phyloP scores from a whole-genome alignment of 2,888 invertebrate genomes.

The Drosophila nr. perissopoda region DNA sequence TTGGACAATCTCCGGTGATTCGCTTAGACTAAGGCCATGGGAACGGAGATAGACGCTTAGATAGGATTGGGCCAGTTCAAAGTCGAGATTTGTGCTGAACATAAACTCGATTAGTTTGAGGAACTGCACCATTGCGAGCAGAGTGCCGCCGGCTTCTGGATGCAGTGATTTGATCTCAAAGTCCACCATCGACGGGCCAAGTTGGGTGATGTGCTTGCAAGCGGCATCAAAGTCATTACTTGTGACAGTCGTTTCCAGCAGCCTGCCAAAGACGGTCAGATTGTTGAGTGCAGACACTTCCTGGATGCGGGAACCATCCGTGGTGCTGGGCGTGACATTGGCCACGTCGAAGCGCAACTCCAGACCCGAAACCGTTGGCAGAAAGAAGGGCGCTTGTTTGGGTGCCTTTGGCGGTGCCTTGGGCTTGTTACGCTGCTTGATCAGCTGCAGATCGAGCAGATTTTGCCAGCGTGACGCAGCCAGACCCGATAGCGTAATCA shows the following conservation, averaged over 20 bases:
- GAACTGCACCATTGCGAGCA: conserved; percentile 91
- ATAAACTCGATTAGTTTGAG: conserved; percentile 90
- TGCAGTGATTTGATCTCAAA: conserved; percentile 93
- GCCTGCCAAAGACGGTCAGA: conserved; percentile 89
- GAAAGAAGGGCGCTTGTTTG: conserved; percentile 97
- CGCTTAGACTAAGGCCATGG: conserved; percentile 88
- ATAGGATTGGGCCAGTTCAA: conserved; percentile 96
- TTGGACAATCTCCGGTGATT: conserved; percentile 86
- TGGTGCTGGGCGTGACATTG: conserved; percentile 75
- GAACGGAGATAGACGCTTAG: conserved; percentile 94
- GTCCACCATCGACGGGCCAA: conserved; percentile 94
- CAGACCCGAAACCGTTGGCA: conserved; percentile 94
- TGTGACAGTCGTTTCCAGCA: conserved; percentile 85
- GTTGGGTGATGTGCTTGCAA: conserved; percentile 86
- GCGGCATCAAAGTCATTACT: conserved; percentile 86
- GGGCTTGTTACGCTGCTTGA: conserved; percentile 95
- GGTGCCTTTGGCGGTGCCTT: conserved; percentile 92
- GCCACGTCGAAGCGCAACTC: conserved; percentile 92
- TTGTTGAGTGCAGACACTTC: conserved; percentile 88
- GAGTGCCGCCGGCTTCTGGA: conserved; percentile 90
- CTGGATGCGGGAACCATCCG: conserved; percentile 86
- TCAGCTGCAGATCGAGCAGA: conserved; percentile 92
- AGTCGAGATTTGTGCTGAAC: conserved; percentile 91
- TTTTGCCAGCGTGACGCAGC: conserved; percentile 97
- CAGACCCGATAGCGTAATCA: conserved; percentile 94